Evolutionary conservation across 2,888 invertebrate genomes (phyloP).

Genomic region (Limnephilus lunatus): DNA sequence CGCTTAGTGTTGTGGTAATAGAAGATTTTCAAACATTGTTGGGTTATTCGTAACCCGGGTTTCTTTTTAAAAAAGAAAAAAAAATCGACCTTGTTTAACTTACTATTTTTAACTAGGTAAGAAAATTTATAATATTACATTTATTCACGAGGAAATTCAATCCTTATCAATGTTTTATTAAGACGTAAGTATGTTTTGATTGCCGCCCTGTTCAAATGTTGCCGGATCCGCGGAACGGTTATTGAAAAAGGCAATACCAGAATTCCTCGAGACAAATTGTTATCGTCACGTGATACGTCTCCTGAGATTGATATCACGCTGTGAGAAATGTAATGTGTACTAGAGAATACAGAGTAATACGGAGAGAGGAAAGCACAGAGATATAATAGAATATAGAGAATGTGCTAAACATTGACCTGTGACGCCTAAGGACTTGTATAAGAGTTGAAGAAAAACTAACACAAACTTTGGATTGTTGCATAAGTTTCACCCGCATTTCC

Average conservation of each 20-base stretch:
- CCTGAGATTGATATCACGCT: constrained; percentile 37
- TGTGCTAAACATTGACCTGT: neutral
- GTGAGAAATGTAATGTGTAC: neutral
- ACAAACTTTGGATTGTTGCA: no score
- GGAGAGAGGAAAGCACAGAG: neutral
- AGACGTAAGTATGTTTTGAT: neutral
- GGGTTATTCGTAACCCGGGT: no score
- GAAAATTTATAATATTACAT: no score
- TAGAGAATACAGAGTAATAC: neutral
- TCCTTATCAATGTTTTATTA: neutral
- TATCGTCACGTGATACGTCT: constrained; percentile 15
- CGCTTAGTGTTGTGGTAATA: no score
- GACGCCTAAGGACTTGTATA: neutral
- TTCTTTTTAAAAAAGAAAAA: no score
- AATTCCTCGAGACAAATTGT: constrained; percentile 50
- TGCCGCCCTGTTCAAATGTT: constrained; percentile 17
- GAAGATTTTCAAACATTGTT: no score
- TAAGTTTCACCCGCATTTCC: no score
- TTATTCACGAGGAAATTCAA: no score
- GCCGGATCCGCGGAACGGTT: constrained; percentile 28
- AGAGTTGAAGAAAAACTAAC: no score
- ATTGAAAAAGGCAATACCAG: constrained; percentile 49
- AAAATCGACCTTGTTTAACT: no score
- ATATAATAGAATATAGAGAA: neutral
- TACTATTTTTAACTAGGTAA: no score